A percentile compares a stretch with the other conserved stretches of the same genome.
phyloP scores from a whole-genome alignment of 2,888 invertebrate species.

The Blera fallax region DNA sequence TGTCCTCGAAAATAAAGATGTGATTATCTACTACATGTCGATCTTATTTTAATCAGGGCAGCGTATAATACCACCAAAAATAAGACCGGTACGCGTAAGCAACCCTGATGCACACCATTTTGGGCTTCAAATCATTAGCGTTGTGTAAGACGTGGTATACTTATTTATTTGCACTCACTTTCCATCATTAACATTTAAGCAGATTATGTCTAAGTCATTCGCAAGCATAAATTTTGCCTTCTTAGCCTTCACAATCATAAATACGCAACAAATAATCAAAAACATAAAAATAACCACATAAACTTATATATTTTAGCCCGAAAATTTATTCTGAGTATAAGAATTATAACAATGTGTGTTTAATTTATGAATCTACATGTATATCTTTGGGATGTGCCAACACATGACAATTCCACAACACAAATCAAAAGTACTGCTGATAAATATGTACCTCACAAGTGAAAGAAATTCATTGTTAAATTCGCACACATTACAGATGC shows the following conservation, averaged over 20 bases:
- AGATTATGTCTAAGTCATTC: no score
- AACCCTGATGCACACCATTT: no score
- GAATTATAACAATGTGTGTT: constrained; percentile 6
- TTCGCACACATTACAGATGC: constrained; percentile 28
- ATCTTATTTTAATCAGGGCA: no score
- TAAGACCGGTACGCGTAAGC: no score
- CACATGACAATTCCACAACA: neutral
- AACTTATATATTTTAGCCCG: neutral
- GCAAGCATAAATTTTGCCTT: neutral
- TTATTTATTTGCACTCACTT: no score
- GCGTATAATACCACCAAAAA: no score
- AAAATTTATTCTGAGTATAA: neutral
- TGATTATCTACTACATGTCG: no score
- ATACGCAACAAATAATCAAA: neutral
- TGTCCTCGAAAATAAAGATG: no score
- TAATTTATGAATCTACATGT: constrained; percentile 10
- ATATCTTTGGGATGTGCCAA: neutral
- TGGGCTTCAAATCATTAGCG: no score
- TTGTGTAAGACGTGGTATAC: no score
- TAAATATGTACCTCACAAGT: constrained; percentile 18
- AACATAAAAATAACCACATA: constrained; percentile 1
- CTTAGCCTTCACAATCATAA: neutral
- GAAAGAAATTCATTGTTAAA: constrained; percentile 24
- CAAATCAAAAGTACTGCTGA: constrained; percentile 16
- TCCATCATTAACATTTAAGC: no score